Base-by-base conservation (phyloP, 2,888 invertebrate species). In the Pharmacophagus antenor region DNA sequence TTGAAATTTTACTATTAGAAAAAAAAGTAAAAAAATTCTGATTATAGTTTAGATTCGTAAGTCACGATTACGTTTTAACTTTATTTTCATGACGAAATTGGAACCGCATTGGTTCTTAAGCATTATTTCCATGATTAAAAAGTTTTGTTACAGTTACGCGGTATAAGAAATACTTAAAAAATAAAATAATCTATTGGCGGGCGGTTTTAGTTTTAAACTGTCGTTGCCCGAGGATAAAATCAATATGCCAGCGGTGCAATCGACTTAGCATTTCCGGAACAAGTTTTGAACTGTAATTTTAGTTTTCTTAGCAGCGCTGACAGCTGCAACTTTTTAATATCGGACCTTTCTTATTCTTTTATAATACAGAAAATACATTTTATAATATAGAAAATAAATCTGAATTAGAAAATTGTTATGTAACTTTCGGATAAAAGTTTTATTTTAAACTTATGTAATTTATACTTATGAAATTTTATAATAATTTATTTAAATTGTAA, bases 241-340 rank as follows among this genome's bases (percentile, higher is more conserved):
- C 60, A 60, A 60, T 60, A 60, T 50, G 60, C 46, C 50, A 46
- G 46, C 55, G 55, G 55, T 60, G 31, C 44, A 46, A 44, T 60
- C 60, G 60, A 55, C 55, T 60, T 60, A 51, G 50, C 60, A 55
- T 60, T 60, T 60, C 60, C 60, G 55, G 22, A 46, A 47, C 25
- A 60, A 60, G 56, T 60, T 60, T 60, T 56, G 51, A 60, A 56
- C 56, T 56, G 51, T 56, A 56, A 60, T 60, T 60, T 60, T 56
- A 60, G 60, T 60, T 60, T 56, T 60, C 60, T 56, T 37, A 46
- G 60, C 51, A 41, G 23, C 37, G 37, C 60, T 47, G 56, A 51
- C 60, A 60, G 60, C 47, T 51, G 60, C 25, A 41, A 37, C 37
- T 56, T 56, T 51, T 17, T 31, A 47, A 51, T 41, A 59, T 54